Conservation (phyloP, 2,888 invertebrate species). For the Drosophila meridiana region DNA sequence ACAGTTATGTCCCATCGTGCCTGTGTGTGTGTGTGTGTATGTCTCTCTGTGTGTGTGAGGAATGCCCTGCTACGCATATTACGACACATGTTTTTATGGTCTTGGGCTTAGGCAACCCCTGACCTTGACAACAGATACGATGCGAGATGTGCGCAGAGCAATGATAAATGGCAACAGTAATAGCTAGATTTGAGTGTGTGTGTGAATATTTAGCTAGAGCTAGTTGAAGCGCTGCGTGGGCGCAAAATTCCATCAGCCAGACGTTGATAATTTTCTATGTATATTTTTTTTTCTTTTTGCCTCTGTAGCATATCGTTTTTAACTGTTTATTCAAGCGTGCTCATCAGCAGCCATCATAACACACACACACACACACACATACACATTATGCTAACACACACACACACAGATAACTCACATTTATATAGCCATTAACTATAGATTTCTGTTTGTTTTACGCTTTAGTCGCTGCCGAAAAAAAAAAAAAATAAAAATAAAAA, state of each 20-base stretch:
- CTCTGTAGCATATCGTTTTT: constrained; percentile 28
- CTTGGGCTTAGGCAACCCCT: constrained; percentile 67
- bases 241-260: constrained; percentile 46
- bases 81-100: constrained; percentile 70
- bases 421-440: constrained; percentile 45
- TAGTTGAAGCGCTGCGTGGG: constrained; percentile 44
- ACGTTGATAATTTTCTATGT: constrained; percentile 28
- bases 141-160: constrained; percentile 28
- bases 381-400: not conserved
- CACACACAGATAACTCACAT: constrained; percentile 14
- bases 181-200: not conserved
- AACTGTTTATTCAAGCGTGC: constrained; percentile 51
- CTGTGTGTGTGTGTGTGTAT: constrained; percentile 14
- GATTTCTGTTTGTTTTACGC: constrained; percentile 53
- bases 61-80: constrained; percentile 68
- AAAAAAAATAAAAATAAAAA: constrained; percentile 17
- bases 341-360: constrained; percentile 22
- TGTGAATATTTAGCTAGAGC: not conserved
- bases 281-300: not conserved
- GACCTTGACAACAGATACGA: constrained; percentile 72
- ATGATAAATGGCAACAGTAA: constrained; percentile 37
- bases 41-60: constrained; percentile 52
- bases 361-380: constrained; percentile 3
- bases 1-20: constrained; percentile 61
- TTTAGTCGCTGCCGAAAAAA: constrained; percentile 25